A percentile compares a stretch with the other conserved stretches of the same genome.
Evolutionary conservation across 2,888 invertebrate species (phyloP).

Genomic region (Beris morrisii): DNA sequence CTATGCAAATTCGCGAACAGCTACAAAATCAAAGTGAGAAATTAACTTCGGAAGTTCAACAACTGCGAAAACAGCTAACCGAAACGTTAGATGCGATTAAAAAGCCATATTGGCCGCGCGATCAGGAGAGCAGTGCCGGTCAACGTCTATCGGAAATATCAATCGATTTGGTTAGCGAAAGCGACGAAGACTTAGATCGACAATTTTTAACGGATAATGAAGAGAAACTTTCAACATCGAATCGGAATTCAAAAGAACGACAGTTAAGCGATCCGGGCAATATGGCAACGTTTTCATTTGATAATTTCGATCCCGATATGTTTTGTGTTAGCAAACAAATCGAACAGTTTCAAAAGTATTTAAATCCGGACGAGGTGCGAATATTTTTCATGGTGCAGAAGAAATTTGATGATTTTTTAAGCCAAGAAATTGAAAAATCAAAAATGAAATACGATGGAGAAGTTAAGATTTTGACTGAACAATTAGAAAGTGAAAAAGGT

Average conservation of each 20-base stretch:
- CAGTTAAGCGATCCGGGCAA: slow-evolving; percentile 9
- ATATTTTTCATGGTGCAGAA: slow-evolving; percentile 58
- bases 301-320: slow-evolving; percentile 43
- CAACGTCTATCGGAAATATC: slow-evolving; percentile 55
- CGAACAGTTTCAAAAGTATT: slow-evolving; percentile 53
- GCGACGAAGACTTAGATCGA: slow-evolving; percentile 54
- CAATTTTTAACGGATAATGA: slow-evolving; percentile 49
- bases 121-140: slow-evolving; percentile 48
- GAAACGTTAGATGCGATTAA: slow-evolving; percentile 56
- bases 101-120: slow-evolving; percentile 44
- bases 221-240: slow-evolving; percentile 47
- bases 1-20: slow-evolving; percentile 64
- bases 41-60: slow-evolving; percentile 63
- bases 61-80: slow-evolving; percentile 57
- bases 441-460: slow-evolving; percentile 51
- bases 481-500: slow-evolving; percentile 62
- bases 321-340: slow-evolving; percentile 54
- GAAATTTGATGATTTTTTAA: slow-evolving; percentile 61
- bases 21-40: slow-evolving; percentile 65
- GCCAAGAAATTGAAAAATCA: slow-evolving; percentile 60
- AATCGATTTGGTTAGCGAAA: slow-evolving; percentile 55
- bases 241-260: slow-evolving; percentile 50
- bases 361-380: slow-evolving; percentile 53
- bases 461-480: slow-evolving; percentile 49
- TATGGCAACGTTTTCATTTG: slow-evolving; percentile 4